These are phyloP conservation scores for Uromys caudimaculatus DNA, from an alignment of 2,797 vertebrate genomes.

Conservation along the genomic window DNA sequence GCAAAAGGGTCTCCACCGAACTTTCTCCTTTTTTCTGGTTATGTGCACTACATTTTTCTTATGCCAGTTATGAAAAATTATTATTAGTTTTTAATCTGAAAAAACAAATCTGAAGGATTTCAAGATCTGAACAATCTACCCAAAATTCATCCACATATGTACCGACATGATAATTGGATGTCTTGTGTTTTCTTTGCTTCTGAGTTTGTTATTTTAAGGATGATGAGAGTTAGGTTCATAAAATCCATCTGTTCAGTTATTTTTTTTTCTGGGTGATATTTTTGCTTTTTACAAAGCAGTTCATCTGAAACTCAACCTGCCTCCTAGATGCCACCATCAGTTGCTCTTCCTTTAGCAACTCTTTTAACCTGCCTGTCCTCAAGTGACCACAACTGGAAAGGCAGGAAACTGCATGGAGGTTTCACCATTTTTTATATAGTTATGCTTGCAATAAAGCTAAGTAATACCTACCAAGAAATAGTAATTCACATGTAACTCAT, in stretches of 20 bases:
- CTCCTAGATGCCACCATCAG: background rate
- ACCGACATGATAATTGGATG: background rate
- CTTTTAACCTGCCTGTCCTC: background rate
- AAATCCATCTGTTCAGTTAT: background rate
- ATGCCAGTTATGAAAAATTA: background rate
- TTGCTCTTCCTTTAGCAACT: conserved; percentile 38
- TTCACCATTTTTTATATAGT: background rate
- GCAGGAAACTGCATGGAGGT: background rate
- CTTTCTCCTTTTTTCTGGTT: background rate
- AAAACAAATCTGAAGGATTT: background rate
- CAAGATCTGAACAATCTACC: background rate
- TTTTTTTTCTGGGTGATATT: background rate
- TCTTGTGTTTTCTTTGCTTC: background rate
- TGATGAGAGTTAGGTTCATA: background rate
- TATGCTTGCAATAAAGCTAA: conserved; percentile 35
- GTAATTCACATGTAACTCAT: background rate
- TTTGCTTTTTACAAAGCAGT: background rate
- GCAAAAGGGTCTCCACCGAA: background rate
- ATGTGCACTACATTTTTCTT: background rate
- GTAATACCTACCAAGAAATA: background rate
- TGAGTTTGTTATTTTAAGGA: conserved; percentile 45
- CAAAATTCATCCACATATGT: background rate
- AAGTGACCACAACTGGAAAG: background rate
- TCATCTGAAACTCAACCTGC: background rate
- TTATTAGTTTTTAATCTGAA: conserved; percentile 24